Evolutionary conservation across 2,113 vertebrate species (phyloP).

Genomic region (Cinclus cinclus): DNA sequence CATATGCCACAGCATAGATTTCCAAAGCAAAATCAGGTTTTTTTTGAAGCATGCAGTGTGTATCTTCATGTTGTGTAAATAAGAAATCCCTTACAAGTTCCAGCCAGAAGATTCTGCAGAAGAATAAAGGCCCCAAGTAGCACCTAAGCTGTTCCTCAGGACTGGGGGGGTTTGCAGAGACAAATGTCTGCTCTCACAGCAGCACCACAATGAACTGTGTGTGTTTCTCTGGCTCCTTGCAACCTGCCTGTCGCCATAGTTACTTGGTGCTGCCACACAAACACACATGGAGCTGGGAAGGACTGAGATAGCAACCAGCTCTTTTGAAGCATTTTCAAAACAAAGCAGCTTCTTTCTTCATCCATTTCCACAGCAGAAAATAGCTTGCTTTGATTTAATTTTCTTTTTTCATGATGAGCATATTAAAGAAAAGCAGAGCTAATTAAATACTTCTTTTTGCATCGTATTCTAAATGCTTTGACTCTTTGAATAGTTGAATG

Average conservation of each 20-base stretch:
- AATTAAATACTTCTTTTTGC: not conserved
- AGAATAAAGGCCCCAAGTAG: not conserved
- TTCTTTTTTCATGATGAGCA: not conserved
- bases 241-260: slow-evolving; percentile 42
- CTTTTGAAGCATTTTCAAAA: slow-evolving; percentile 12
- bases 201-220: not conserved
- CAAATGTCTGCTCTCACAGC: not conserved
- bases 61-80: not conserved
- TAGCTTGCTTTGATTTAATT: not conserved
- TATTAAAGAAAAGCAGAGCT: not conserved
- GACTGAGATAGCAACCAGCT: not conserved
- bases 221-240: not conserved
- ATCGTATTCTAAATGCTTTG: not conserved
- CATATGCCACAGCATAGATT: not conserved
- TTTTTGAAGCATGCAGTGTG: not conserved
- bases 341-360: slow-evolving; percentile 9
- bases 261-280: slow-evolving; percentile 14
- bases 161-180: not conserved
- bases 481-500: not conserved
- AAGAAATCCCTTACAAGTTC: not conserved
- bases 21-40: not conserved
- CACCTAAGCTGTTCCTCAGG: not conserved
- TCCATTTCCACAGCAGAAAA: not conserved
- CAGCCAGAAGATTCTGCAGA: not conserved
- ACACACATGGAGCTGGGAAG: not conserved